These are phyloP conservation scores for Coleophora flavipennella DNA, from an alignment of 2,888 invertebrate genomes.

Conservation along the genomic window DNA sequence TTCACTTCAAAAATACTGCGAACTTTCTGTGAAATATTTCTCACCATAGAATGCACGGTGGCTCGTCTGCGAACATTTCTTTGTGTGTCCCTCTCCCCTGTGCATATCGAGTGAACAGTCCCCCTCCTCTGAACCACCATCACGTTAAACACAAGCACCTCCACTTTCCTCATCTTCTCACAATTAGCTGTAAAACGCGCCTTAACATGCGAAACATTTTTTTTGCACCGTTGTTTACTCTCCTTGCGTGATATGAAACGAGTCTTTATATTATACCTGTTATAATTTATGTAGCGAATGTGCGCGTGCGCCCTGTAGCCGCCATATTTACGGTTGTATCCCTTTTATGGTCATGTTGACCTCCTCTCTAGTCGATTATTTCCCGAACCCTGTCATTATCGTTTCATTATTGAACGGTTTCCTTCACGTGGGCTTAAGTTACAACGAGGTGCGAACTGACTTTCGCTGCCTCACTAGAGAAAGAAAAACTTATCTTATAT, in stretches of 20 bases:
- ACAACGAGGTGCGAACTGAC: neutral
- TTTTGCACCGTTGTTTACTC: neutral
- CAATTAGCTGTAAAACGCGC: conserved; percentile 32
- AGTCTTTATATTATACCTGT: too few species aligned
- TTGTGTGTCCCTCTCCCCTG: conserved; percentile 20
- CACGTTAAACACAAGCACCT: conserved; percentile 41
- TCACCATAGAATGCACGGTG: conserved; percentile 55
- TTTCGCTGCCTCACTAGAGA: too few species aligned
- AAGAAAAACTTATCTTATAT: too few species aligned
- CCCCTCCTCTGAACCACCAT: conserved; percentile 36
- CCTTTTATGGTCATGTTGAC: conserved; percentile 31
- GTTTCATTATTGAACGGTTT: conserved; percentile 8
- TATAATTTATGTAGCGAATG: neutral
- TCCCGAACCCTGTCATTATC: conserved; percentile 14
- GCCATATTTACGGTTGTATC: conserved; percentile 31
- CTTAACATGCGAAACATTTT: conserved; percentile 46
- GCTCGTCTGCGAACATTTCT: conserved; percentile 31
- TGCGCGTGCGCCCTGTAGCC: conserved; percentile 1
- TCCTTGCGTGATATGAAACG: too few species aligned
- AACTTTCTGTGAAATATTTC: conserved; percentile 15
- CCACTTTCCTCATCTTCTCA: conserved; percentile 39
- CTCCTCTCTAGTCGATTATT: conserved; percentile 10
- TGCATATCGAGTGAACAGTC: conserved; percentile 44
- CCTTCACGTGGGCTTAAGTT: conserved; percentile 11
- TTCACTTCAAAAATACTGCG: too few species aligned